Percentiles rank a stretch among this genome's conserved stretches.
Conservation (phyloP, 2,797 vertebrate genomes). For the Limnodromus scolopaceus region DNA sequence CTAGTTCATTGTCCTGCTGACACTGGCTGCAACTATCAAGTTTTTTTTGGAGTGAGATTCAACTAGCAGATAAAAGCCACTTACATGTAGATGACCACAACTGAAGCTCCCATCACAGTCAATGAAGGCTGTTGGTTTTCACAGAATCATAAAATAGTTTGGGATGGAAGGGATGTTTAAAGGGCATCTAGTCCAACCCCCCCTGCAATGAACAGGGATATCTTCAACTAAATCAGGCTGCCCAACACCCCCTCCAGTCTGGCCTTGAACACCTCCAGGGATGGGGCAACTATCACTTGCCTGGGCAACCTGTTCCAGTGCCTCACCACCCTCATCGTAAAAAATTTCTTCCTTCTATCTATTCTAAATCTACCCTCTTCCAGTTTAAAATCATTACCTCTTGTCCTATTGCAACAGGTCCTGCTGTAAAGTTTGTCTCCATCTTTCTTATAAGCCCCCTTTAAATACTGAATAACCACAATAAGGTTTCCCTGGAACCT, state of each 20-base stretch:
- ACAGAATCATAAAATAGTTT: neutral
- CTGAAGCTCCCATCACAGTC: neutral
- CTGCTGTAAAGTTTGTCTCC: neutral
- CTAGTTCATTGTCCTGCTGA: neutral
- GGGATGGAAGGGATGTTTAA: neutral
- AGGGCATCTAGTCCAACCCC: neutral
- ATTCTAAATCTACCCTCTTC: neutral
- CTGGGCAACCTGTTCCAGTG: neutral
- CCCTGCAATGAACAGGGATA: neutral
- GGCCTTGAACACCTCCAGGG: neutral
- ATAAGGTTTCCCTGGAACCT: neutral
- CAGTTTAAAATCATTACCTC: neutral
- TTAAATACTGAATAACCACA: neutral
- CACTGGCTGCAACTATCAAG: neutral
- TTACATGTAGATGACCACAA: neutral
- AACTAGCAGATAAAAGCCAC: constrained; percentile 7
- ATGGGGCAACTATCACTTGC: neutral
- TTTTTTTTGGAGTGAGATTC: neutral
- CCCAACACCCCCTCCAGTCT: neutral
- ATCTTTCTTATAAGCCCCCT: neutral
- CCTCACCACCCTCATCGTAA: neutral
- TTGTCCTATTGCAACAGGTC: neutral
- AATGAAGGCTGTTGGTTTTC: neutral
- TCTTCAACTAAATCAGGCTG: neutral
- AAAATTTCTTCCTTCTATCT: neutral